A percentile compares a stretch with the other conserved stretches of the same genome.
Evolutionary conservation across 2,797 vertebrate species (phyloP).

Genomic region (Euthynnus affinis): DNA sequence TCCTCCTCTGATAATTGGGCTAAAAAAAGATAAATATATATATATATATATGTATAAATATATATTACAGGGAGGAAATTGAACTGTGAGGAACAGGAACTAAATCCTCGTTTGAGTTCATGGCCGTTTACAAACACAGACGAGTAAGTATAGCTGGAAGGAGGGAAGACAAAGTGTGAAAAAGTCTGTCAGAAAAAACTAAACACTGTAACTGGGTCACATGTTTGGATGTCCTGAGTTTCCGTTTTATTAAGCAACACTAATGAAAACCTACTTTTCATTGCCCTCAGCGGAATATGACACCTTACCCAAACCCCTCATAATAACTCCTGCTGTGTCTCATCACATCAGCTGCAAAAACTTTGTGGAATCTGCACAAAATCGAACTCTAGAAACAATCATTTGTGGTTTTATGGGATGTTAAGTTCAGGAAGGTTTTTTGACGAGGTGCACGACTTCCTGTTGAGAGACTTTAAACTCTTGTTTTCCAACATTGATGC

Average conservation of each 20-base stretch:
- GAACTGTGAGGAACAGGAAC: slow-evolving; percentile 30
- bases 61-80: not conserved
- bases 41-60: too few relatives aligned
- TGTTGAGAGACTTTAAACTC: too few relatives aligned
- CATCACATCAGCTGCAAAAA: not conserved
- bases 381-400: too few relatives aligned
- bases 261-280: slow-evolving; percentile 16
- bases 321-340: not conserved
- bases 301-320: not conserved
- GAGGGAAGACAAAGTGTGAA: slow-evolving; percentile 27
- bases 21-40: not conserved
- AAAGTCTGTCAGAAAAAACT: not conserved
- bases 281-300: not conserved
- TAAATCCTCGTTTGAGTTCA: slow-evolving; percentile 16
- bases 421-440: too few relatives aligned
- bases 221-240: slow-evolving; percentile 14
- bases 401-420: too few relatives aligned
- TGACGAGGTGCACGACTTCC: too few relatives aligned
- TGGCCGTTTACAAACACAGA: slow-evolving; percentile 38
- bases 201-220: slow-evolving; percentile 36
- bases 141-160: slow-evolving; percentile 32
- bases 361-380: too few relatives aligned
- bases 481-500: too few relatives aligned
- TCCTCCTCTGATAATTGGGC: slow-evolving; percentile 17
- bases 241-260: not conserved